A percentile compares a stretch with the other conserved stretches of the same genome.
These are phyloP conservation scores for Apteryx owenii DNA, from an alignment of 2,113 vertebrate species.

Conservation along the genomic window DNA sequence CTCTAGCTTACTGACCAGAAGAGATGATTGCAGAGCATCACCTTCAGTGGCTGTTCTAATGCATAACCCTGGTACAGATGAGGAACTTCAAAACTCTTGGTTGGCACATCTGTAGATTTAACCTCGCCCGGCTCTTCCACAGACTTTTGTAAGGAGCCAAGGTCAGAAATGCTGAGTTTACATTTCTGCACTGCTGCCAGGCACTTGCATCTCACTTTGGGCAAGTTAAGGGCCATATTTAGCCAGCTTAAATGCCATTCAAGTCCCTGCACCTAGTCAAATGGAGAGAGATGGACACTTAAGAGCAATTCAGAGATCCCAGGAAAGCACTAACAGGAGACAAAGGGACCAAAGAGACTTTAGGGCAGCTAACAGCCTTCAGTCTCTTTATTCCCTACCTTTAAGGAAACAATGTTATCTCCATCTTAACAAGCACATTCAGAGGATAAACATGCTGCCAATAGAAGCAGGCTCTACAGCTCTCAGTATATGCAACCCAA, in stretches of 20 bases:
- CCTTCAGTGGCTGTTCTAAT: neutral
- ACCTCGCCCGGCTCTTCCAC: rapidly evolving
- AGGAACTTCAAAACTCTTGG: neutral
- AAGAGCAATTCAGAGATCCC: neutral
- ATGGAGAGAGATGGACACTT: neutral
- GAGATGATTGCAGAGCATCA: rapidly evolving
- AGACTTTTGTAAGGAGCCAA: neutral
- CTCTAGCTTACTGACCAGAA: neutral
- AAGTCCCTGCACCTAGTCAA: neutral
- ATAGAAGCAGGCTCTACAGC: neutral
- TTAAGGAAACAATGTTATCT: neutral
- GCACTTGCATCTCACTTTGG: neutral
- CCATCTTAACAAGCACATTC: rapidly evolving
- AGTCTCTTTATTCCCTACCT: neutral
- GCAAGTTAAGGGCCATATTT: rapidly evolving
- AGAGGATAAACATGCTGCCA: neutral
- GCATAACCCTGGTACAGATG: neutral
- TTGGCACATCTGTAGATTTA: rapidly evolving
- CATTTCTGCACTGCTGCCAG: neutral
- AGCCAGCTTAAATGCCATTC: neutral
- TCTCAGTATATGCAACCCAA: neutral
- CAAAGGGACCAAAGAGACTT: neutral
- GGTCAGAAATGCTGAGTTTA: neutral
- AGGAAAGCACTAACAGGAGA: neutral
- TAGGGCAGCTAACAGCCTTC: neutral